A percentile compares a stretch with the other conserved stretches of the same genome.
Evolutionary conservation across 1,140 invertebrate genomes (phyloP).

Genomic region (Frieseomelitta varia): DNA sequence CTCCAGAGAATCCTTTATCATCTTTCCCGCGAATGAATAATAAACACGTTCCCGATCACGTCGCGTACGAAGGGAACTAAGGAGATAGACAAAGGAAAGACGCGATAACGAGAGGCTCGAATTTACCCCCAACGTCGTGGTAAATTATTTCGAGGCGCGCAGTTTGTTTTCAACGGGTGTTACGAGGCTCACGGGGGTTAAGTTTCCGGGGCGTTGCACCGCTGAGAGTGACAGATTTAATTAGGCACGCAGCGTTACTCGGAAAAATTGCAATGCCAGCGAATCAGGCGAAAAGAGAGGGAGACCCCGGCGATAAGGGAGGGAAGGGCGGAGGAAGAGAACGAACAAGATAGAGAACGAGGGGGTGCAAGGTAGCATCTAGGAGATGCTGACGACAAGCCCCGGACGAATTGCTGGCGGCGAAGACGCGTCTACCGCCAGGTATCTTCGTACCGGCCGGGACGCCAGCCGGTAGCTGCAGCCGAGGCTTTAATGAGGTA

Average conservation of each 20-base stretch:
- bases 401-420: slow-evolving; percentile 12
- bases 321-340: neutral
- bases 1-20: too few relatives aligned
- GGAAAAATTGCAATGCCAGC: slow-evolving; percentile 62
- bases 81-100: neutral
- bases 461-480: slow-evolving; percentile 29
- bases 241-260: slow-evolving; percentile 62
- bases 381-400: slow-evolving; percentile 28
- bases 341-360: neutral
- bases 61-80: neutral
- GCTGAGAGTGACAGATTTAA: slow-evolving; percentile 61
- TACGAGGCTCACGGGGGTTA: slow-evolving; percentile 55
- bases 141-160: slow-evolving; percentile 42
- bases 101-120: neutral
- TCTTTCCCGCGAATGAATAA: too few relatives aligned
- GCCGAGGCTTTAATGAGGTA: slow-evolving; percentile 59
- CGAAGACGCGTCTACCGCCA: slow-evolving; percentile 11
- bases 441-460: slow-evolving; percentile 1
- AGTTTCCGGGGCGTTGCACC: slow-evolving; percentile 29
- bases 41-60: neutral
- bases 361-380: slow-evolving; percentile 23
- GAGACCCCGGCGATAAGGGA: too few relatives aligned
- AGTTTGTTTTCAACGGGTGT: slow-evolving; percentile 17
- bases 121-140: neutral
- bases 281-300: slow-evolving; percentile 4